phyloP scores from a whole-genome alignment of 2,113 vertebrate genomes.

The Fukomys damarensis region DNA sequence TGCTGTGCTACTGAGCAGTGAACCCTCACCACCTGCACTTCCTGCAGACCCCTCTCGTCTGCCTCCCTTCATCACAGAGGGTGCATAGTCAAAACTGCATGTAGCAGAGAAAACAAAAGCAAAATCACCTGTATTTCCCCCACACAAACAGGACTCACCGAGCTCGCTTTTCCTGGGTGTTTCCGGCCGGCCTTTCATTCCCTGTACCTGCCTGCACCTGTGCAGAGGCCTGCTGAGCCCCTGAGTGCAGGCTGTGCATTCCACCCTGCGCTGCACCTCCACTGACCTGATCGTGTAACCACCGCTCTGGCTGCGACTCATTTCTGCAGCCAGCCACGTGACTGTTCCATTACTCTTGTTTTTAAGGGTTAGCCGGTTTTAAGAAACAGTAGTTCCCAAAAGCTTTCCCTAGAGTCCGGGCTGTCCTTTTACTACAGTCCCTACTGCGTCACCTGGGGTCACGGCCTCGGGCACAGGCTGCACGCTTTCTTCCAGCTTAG shows the following conservation, averaged over 20 bases:
- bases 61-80: background rate
- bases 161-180: background rate
- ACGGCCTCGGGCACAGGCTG: background rate
- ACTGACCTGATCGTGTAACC: background rate
- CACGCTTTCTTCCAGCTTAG: background rate
- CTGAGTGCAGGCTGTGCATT: fast-evolving
- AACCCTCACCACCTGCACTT: background rate
- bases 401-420: background rate
- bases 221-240: fast-evolving
- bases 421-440: background rate
- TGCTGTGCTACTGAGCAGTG: background rate
- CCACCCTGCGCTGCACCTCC: background rate
- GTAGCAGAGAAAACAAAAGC: background rate
- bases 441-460: background rate
- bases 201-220: background rate
- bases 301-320: background rate
- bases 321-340: background rate
- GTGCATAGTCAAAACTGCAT: background rate
- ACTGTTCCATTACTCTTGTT: background rate
- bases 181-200: background rate
- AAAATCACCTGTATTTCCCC: background rate
- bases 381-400: background rate
- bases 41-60: background rate
- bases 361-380: background rate
- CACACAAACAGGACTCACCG: background rate